These are phyloP conservation scores for Percopsis transmontana DNA, from an alignment of 2,113 vertebrate species.

Conservation along the genomic window DNA sequence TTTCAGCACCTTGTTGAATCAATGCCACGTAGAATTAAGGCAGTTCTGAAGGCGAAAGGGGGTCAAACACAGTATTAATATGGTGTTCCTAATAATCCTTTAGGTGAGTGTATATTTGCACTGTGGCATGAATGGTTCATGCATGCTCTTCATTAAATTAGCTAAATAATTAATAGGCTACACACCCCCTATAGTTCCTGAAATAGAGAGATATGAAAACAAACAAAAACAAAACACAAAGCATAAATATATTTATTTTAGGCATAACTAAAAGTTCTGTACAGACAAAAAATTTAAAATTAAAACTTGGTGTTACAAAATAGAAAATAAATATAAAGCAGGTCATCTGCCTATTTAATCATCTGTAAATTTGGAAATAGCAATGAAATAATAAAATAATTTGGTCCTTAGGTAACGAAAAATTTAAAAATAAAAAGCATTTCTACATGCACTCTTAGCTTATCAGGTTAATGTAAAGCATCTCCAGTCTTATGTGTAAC, in stretches of 20 bases:
- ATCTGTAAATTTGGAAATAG: constrained; percentile 23
- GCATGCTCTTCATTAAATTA: not conserved
- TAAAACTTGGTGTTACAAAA: constrained; percentile 49
- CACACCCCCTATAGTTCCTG: not conserved
- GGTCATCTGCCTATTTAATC: constrained; percentile 33
- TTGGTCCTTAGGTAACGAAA: constrained; percentile 53
- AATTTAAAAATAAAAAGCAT: constrained; percentile 7
- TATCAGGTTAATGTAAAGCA: constrained; percentile 60
- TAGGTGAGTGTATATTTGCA: no score
- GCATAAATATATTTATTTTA: constrained; percentile 71
- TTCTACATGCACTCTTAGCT: constrained; percentile 47
- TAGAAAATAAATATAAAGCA: constrained; percentile 50
- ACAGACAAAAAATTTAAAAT: constrained; percentile 47
- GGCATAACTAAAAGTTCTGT: constrained; percentile 61
- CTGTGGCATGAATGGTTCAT: not conserved
- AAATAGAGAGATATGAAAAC: not conserved
- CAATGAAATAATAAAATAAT: constrained; percentile 24
- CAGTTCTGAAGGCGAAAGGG: no score
- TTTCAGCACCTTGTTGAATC: no score
- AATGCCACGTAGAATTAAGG: no score
- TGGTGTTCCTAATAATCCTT: no score
- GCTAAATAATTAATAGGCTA: not conserved
- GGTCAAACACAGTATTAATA: no score
- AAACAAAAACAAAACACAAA: constrained; percentile 31
- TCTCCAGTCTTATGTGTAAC: constrained; percentile 39